These are phyloP conservation scores for Mesaphorura yosii DNA, from an alignment of 1,140 invertebrate genomes.

Conservation along the genomic window DNA sequence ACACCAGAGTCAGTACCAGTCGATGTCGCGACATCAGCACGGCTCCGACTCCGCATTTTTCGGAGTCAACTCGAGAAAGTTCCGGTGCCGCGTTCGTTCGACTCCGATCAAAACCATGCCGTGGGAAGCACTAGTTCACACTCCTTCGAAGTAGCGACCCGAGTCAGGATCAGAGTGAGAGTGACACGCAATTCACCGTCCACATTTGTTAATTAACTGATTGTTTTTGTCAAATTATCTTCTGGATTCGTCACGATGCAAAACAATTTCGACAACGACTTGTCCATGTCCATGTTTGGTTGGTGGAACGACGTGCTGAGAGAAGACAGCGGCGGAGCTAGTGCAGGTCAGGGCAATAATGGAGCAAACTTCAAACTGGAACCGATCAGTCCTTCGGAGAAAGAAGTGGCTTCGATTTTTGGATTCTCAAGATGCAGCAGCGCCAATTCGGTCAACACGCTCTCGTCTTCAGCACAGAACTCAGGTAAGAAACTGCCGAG, in stretches of 20 bases:
- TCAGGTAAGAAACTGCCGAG: conserved; percentile 57
- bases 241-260: neutral
- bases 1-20: too few species aligned
- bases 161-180: too few species aligned
- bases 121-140: too few species aligned
- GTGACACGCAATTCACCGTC: too few species aligned
- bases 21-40: too few species aligned
- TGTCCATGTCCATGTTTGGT: neutral
- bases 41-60: too few species aligned
- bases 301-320: neutral
- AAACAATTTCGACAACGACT: too few species aligned
- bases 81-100: too few species aligned
- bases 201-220: neutral
- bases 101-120: too few species aligned
- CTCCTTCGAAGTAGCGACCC: too few species aligned
- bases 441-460: conserved; percentile 67
- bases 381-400: conserved; percentile 52
- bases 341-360: conserved; percentile 4
- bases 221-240: neutral
- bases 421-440: conserved; percentile 70
- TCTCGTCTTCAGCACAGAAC: conserved; percentile 74
- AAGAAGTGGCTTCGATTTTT: conserved; percentile 39
- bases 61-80: too few species aligned
- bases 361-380: conserved; percentile 47
- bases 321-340: neutral